A percentile compares a stretch with the other conserved stretches of the same genome.
These are phyloP conservation scores for Pseudococcus longispinus DNA, from an alignment of 2,888 invertebrate genomes.

Conservation along the genomic window DNA sequence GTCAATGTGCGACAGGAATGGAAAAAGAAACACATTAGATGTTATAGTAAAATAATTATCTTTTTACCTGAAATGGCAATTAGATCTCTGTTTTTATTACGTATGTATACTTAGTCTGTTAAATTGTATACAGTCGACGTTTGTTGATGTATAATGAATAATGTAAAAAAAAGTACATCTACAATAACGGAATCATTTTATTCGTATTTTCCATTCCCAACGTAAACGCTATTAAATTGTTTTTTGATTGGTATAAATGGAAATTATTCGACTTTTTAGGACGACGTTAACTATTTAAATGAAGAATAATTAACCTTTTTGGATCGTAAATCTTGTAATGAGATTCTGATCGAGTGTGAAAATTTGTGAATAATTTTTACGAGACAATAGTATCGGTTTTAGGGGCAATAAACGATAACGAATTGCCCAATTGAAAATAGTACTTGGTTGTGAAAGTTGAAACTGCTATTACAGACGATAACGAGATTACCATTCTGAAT, in stretches of 20 bases:
- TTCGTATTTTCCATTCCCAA: constrained; percentile 22
- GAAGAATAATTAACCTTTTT: constrained; percentile 10
- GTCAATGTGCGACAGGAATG: constrained; percentile 16
- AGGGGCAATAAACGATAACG: constrained; percentile 26
- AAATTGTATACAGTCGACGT: neutral
- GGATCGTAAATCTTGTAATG: constrained; percentile 39
- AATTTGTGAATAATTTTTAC: constrained; percentile 36
- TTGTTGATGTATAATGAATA: constrained; percentile 21
- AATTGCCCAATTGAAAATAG: neutral
- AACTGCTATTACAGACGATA: constrained; percentile 1
- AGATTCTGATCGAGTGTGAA: constrained; percentile 28
- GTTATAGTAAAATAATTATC: constrained; percentile 30
- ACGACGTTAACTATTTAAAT: constrained; percentile 39
- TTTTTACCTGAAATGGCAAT: constrained; percentile 37
- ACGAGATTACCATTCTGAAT: constrained; percentile 27
- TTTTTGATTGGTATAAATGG: constrained; percentile 36
- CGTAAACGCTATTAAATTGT: constrained; percentile 34
- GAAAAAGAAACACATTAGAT: neutral
- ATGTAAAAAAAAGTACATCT: constrained; percentile 1
- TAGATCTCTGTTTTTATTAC: constrained; percentile 32
- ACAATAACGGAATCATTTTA: constrained; percentile 31
- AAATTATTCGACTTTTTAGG: constrained; percentile 20
- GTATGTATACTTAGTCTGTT: neutral
- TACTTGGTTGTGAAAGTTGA: constrained; percentile 19
- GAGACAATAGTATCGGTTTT: constrained; percentile 6